phyloP scores from a whole-genome alignment of 2,888 invertebrate species.

The Ligdia adustata region DNA sequence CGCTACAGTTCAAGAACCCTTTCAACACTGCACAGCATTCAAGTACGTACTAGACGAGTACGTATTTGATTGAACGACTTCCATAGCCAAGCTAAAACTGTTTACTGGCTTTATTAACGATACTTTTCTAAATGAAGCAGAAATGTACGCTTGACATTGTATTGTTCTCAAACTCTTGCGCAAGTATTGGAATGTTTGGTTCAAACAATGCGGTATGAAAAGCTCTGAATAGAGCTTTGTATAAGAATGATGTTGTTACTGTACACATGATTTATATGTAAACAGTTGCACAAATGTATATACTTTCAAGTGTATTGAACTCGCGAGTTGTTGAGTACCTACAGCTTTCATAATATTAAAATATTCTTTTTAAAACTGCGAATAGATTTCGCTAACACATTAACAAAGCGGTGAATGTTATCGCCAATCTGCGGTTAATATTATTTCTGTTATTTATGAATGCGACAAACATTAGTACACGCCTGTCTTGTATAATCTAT shows the following conservation, averaged over 20 bases:
- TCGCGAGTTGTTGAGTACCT: constrained; percentile 13
- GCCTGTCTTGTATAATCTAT: constrained; percentile 21
- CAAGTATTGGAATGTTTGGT: constrained; percentile 59
- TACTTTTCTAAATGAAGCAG: constrained; percentile 46
- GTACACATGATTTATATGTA: constrained; percentile 43
- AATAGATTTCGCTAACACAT: too few relatives aligned
- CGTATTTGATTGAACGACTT: constrained; percentile 15
- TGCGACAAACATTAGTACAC: constrained; percentile 15
- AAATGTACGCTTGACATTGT: constrained; percentile 50
- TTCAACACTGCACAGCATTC: constrained; percentile 10
- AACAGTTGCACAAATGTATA: constrained; percentile 36
- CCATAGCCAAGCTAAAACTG: constrained; percentile 47
- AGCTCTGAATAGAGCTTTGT: constrained; percentile 42
- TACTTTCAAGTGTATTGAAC: constrained; percentile 24
- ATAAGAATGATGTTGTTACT: constrained; percentile 33
- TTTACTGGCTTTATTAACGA: constrained; percentile 49
- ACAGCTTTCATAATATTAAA: constrained; percentile 2
- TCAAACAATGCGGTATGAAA: constrained; percentile 59
- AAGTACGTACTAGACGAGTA: constrained; percentile 7
- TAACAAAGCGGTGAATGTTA: not conserved
- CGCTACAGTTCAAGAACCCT: constrained; percentile 46
- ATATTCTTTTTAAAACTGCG: constrained; percentile 1
- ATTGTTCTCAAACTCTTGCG: constrained; percentile 44
- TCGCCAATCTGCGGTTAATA: not conserved
- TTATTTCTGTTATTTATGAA: not conserved